Conservation (phyloP, 2,797 vertebrate species). For the Sebastes steindachneri region DNA sequence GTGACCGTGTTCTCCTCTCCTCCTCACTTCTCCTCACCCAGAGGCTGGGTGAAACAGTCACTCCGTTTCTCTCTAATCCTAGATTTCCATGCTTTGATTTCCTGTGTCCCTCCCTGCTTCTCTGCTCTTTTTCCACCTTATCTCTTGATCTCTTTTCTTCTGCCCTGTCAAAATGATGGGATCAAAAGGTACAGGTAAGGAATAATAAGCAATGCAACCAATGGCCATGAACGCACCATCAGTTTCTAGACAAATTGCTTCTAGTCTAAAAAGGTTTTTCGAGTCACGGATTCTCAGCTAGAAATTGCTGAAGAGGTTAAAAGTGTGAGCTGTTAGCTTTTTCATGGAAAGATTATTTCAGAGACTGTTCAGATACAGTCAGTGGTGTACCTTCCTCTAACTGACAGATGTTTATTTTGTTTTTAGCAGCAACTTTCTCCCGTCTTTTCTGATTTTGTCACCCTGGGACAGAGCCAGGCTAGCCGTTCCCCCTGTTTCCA, state of each 20-base stretch:
- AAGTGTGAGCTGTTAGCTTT: background rate
- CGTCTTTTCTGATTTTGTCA: background rate
- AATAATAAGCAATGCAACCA: constrained; percentile 35
- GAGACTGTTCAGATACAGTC: background rate
- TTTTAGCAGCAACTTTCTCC: background rate
- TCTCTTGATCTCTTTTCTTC: constrained; percentile 30
- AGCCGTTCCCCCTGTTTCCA: background rate
- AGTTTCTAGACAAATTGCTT: constrained; percentile 13
- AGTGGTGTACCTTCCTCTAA: background rate
- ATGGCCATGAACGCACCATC: constrained; percentile 13
- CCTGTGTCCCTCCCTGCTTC: constrained; percentile 41
- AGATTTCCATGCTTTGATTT: constrained; percentile 71
- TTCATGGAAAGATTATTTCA: background rate
- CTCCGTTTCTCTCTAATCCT: constrained; percentile 64
- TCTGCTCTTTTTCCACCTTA: constrained; percentile 24
- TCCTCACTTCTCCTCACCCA: constrained; percentile 49
- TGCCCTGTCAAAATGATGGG: constrained; percentile 32
- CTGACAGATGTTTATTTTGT: background rate
- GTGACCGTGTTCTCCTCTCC: constrained; percentile 53
- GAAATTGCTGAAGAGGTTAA: constrained; percentile 24
- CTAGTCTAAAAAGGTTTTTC: constrained; percentile 20
- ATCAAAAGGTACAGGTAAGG: constrained; percentile 52
- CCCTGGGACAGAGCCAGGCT: background rate
- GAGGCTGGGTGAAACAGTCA: constrained; percentile 65
- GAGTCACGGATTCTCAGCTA: background rate